Conservation (phyloP, 53 echinoderm and acorn worm species). For the Astropecten irregularis region DNA sequence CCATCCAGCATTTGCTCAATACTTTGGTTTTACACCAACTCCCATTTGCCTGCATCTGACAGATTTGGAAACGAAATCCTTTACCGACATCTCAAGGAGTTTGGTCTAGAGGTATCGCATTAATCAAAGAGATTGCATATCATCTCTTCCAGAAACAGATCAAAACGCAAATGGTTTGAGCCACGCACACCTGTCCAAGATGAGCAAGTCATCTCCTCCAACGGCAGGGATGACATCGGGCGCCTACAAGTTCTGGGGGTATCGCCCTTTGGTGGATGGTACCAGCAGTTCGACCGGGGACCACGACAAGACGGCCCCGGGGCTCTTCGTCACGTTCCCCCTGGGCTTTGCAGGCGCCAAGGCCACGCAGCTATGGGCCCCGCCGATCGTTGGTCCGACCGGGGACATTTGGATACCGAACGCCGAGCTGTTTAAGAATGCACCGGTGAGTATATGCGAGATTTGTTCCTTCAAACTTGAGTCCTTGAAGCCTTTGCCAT, state of each 20-base stretch:
- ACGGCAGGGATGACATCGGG: conserved; percentile 32
- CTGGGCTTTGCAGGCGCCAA: not conserved
- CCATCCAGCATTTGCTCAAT: too few species aligned
- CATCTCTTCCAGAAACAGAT: conserved; percentile 3
- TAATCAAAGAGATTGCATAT: too few species aligned
- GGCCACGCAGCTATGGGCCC: conserved; percentile 45
- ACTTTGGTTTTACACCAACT: too few species aligned
- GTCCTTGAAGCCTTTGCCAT: too few species aligned
- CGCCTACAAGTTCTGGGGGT: conserved; percentile 47
- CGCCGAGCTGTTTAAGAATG: conserved; percentile 22
- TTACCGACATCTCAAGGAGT: too few species aligned
- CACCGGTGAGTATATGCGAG: conserved; percentile 13
- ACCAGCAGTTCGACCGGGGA: not conserved
- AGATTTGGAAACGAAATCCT: too few species aligned
- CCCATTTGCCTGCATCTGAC: too few species aligned
- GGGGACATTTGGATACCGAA: conserved; percentile 44
- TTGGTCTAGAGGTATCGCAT: too few species aligned
- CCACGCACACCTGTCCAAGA: conserved; percentile 39
- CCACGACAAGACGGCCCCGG: conserved; percentile 8
- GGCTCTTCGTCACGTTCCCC: conserved; percentile 51
- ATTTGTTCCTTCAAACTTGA: not conserved
- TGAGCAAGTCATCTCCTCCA: conserved; percentile 8
- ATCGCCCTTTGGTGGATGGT: conserved; percentile 20
- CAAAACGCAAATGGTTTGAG: not conserved
- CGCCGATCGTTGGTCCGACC: conserved; percentile 37